phyloP scores from a whole-genome alignment of 2,113 vertebrate genomes.

The Leucopsar rothschildi region DNA sequence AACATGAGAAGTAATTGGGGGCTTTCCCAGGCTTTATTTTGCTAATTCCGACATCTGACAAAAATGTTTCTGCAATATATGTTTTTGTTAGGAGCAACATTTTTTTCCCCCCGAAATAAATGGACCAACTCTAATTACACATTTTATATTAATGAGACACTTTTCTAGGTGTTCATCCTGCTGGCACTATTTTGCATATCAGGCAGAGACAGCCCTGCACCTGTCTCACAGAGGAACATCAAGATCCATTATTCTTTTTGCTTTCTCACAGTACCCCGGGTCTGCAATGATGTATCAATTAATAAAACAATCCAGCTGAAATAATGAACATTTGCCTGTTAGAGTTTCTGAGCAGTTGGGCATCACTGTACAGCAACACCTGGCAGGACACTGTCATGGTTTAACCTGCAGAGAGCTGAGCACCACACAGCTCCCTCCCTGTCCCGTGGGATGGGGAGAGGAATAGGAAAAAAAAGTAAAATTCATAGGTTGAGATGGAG shows the following conservation, averaged over 20 bases:
- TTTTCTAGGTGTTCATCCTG: background rate
- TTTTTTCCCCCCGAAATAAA: background rate
- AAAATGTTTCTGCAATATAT: background rate
- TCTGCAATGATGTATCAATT: background rate
- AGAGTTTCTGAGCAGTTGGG: background rate
- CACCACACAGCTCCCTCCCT: background rate
- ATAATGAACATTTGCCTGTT: background rate
- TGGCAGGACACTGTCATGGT: background rate
- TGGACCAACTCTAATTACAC: background rate
- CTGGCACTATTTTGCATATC: background rate
- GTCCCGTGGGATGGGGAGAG: background rate
- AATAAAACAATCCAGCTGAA: background rate
- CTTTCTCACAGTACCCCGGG: background rate
- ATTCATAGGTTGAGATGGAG: background rate
- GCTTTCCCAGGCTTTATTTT: background rate
- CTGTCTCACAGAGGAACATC: background rate
- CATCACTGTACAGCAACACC: background rate
- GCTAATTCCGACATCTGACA: background rate
- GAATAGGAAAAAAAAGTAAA: background rate
- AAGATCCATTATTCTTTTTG: background rate
- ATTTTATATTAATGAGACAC: background rate
- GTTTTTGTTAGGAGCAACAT: background rate
- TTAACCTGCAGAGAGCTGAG: background rate
- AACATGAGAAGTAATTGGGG: background rate
- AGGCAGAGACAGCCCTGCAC: background rate